phyloP scores from a whole-genome alignment of 2,113 vertebrate species.

The Myxocyprinus asiaticus region DNA sequence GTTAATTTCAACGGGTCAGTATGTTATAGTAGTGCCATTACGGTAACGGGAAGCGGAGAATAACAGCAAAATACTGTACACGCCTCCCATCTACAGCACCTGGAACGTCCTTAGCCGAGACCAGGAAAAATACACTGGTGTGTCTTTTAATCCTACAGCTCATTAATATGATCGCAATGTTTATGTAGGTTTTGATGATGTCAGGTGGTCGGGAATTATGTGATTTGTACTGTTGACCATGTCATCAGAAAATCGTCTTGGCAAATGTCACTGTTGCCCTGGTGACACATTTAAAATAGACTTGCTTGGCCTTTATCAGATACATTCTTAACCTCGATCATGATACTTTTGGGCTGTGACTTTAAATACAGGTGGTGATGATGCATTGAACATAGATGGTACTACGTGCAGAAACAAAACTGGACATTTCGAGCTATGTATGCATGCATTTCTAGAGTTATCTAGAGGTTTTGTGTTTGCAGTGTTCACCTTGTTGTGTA shows the following conservation, averaged over 20 bases:
- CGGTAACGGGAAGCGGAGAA: constrained; percentile 31
- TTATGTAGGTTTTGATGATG: not conserved
- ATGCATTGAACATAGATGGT: not conserved
- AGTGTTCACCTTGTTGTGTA: too few relatives aligned
- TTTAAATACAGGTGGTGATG: not conserved
- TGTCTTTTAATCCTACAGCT: not conserved
- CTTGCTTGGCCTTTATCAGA: constrained; percentile 5
- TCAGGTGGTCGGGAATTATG: not conserved
- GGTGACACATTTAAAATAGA: not conserved
- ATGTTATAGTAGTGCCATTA: constrained; percentile 21
- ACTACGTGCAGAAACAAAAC: not conserved
- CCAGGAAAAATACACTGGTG: constrained; percentile 24
- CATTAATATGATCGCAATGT: not conserved
- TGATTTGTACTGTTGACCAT: not conserved
- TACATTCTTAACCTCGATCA: constrained; percentile 11
- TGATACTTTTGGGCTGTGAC: constrained; percentile 5
- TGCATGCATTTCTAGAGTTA: too few relatives aligned
- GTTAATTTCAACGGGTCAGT: too few relatives aligned
- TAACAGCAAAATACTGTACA: not conserved
- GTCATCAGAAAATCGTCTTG: not conserved
- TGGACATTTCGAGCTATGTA: not conserved
- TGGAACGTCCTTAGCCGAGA: constrained; percentile 35
- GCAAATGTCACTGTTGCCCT: constrained; percentile 7
- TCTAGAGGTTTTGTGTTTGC: too few relatives aligned
- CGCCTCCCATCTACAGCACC: constrained; percentile 46